phyloP scores from a whole-genome alignment of 2,113 vertebrate genomes.

The Callocephalon fimbriatum region DNA sequence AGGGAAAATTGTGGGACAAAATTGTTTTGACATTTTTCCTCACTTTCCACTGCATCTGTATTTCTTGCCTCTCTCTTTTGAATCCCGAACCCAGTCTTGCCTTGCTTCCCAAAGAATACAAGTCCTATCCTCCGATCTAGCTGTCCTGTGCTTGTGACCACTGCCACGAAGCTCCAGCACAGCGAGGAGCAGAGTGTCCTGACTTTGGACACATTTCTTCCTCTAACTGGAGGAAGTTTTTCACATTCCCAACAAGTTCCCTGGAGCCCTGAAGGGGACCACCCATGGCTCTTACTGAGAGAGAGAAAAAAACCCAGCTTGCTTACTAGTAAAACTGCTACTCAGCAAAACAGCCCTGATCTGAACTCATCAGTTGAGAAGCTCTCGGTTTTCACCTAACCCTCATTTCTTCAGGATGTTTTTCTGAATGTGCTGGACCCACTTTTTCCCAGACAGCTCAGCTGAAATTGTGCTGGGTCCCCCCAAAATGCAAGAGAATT shows the following conservation, averaged over 20 bases:
- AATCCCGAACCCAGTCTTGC: not conserved
- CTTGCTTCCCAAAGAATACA: not conserved
- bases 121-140: not conserved
- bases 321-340: not conserved
- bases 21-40: not conserved
- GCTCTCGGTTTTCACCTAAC: not conserved
- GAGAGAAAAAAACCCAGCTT: not conserved
- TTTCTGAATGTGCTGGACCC: not conserved
- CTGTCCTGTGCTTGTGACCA: not conserved
- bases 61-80: not conserved
- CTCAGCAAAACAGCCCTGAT: not conserved
- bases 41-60: not conserved
- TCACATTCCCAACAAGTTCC: not conserved
- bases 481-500: not conserved
- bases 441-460: not conserved
- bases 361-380: not conserved
- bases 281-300: not conserved
- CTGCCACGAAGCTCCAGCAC: not conserved
- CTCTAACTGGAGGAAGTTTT: rapidly evolving
- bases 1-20: not conserved
- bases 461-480: not conserved
- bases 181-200: not conserved
- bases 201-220: not conserved
- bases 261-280: not conserved
- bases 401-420: not conserved